Evolutionary conservation across 2,888 invertebrate species (phyloP).

Genomic region (Pandemis cinnamomeana): DNA sequence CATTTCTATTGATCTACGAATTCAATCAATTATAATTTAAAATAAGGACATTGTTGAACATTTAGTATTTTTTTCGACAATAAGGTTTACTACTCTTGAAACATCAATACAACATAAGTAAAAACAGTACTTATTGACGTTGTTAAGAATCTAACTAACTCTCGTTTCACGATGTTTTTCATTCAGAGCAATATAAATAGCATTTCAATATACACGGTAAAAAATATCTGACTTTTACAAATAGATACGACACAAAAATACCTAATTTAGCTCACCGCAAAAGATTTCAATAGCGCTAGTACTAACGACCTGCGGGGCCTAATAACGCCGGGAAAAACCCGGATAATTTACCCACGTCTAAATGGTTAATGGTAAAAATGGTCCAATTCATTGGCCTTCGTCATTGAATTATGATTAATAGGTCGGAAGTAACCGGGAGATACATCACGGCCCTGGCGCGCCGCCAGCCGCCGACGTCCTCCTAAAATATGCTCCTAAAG

Average conservation of each 20-base stretch:
- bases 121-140: no score
- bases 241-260: background rate
- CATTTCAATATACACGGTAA: background rate
- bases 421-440: constrained; percentile 29
- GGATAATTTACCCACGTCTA: constrained; percentile 25
- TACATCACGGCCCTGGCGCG: constrained; percentile 47
- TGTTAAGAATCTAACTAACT: no score
- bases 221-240: background rate
- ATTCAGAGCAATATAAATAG: no score
- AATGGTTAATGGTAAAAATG: constrained; percentile 38
- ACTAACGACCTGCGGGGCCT: background rate
- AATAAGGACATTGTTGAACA: no score
- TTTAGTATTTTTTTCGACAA: no score
- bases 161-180: no score
- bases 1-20: no score
- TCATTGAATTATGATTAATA: constrained; percentile 42
- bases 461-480: constrained; percentile 55
- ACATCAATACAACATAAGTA: no score
- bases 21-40: no score
- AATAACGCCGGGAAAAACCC: constrained; percentile 8
- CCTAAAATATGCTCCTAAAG: constrained; percentile 37
- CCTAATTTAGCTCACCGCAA: background rate
- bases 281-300: background rate
- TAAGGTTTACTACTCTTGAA: no score
- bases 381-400: constrained; percentile 36